A percentile compares a stretch with the other conserved stretches of the same genome.
Evolutionary conservation across 2,797 vertebrate genomes (phyloP).

Genomic region (Chiloscyllium punctatum): DNA sequence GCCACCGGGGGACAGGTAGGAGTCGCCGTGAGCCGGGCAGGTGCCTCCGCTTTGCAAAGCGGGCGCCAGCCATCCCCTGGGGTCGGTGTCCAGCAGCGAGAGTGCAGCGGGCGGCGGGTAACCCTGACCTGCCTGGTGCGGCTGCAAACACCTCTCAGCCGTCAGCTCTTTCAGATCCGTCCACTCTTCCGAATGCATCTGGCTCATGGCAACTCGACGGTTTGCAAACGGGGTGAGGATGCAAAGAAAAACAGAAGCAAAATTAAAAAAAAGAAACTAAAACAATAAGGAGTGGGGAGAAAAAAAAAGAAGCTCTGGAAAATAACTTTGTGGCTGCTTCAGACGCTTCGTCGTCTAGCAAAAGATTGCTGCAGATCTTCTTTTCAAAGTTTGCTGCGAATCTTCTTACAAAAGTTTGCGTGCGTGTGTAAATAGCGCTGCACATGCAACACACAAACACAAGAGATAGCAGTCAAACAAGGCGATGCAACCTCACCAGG

Average conservation of each 20-base stretch:
- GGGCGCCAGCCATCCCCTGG: constrained; percentile 81
- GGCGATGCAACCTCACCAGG: constrained; percentile 50
- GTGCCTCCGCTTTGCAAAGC: constrained; percentile 58
- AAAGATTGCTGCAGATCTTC: background rate
- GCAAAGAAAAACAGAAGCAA: background rate
- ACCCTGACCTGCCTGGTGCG: constrained; percentile 45
- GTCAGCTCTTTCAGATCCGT: constrained; percentile 49
- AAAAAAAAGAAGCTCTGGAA: constrained; percentile 36
- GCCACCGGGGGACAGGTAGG: constrained; percentile 64
- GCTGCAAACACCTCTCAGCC: constrained; percentile 40
- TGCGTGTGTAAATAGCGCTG: background rate
- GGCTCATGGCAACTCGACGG: constrained; percentile 53
- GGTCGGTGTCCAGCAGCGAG: constrained; percentile 72
- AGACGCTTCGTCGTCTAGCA: background rate
- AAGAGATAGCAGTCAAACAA: background rate
- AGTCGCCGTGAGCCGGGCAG: constrained; percentile 70
- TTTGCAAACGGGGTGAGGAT: background rate
- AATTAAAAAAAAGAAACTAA: background rate
- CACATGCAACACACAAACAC: constrained; percentile 43
- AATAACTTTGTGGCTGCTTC: constrained; percentile 16
- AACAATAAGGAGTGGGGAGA: background rate
- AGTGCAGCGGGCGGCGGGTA: constrained; percentile 50
- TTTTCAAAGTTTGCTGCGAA: background rate
- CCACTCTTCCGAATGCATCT: constrained; percentile 56
- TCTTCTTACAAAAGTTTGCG: background rate